Evolutionary conservation across 2,888 invertebrate genomes (phyloP).

Genomic region (Adineta ricciae): DNA sequence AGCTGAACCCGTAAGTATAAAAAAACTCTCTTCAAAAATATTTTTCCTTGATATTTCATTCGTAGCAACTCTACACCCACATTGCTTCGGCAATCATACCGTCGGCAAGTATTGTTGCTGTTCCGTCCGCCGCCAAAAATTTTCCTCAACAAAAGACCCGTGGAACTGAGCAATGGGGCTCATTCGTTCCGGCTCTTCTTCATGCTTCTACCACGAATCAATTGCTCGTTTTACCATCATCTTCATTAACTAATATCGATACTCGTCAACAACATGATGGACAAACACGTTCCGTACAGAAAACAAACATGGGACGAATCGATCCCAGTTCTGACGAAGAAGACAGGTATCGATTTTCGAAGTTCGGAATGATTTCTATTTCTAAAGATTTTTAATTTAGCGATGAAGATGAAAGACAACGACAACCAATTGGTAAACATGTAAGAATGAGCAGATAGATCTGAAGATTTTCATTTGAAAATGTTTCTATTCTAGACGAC

Average conservation of each 20-base stretch:
- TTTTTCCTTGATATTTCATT: background rate
- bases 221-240: background rate
- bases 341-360: background rate
- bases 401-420: background rate
- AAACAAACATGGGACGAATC: background rate
- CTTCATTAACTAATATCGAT: background rate
- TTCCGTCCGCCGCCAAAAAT: background rate
- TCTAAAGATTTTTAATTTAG: background rate
- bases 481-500: background rate
- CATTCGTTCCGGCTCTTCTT: background rate
- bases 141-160: background rate
- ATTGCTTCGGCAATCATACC: slow-evolving; percentile 2
- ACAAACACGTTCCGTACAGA: background rate
- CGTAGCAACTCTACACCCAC: background rate
- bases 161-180: background rate
- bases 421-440: background rate
- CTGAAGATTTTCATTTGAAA: too few species aligned
- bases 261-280: background rate
- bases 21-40: background rate
- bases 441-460: background rate
- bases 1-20: background rate
- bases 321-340: background rate
- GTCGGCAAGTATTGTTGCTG: background rate
- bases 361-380: background rate
- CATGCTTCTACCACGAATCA: background rate